Percentiles rank a stretch among this genome's conserved stretches.
Evolutionary conservation across 2,888 invertebrate species (phyloP).

Genomic region (Vannuccia rotundouncinata): DNA sequence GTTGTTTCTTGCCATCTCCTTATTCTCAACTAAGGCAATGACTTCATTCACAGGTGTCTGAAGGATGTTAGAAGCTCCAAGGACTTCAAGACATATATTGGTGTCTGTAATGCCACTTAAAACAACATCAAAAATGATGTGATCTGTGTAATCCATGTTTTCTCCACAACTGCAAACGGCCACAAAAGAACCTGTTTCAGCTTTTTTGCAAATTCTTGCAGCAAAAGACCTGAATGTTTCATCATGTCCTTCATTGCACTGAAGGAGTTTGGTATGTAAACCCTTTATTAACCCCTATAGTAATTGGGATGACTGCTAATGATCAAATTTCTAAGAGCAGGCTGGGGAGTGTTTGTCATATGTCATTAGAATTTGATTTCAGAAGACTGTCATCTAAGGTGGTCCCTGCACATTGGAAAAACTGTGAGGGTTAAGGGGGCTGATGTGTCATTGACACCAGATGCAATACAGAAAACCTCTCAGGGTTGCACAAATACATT

Average conservation of each 20-base stretch:
- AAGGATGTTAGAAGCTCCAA: not conserved
- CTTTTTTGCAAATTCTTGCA: not conserved
- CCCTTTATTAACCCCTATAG: not conserved
- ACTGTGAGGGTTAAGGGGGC: constrained; percentile 6
- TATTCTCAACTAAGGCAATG: constrained; percentile 7
- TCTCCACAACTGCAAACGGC: not conserved
- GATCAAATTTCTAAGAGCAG: not conserved
- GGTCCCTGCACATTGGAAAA: constrained; percentile 5
- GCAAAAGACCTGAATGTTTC: constrained; percentile 14
- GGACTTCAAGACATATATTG: not conserved
- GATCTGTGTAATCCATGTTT: not conserved
- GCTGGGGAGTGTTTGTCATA: not conserved
- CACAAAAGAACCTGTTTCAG: not conserved
- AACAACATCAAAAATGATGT: not conserved
- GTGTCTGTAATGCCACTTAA: not conserved
- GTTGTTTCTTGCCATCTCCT: not conserved
- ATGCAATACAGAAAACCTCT: not conserved
- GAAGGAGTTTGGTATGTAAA: not conserved
- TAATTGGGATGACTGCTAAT: constrained; percentile 9
- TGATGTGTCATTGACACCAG: not conserved
- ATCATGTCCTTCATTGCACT: not conserved
- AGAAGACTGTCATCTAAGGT: not conserved
- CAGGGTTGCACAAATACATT: not conserved
- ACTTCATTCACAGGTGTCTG: constrained; percentile 11
- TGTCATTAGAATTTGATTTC: not conserved